phyloP scores from a whole-genome alignment of 53 echinoderm and acorn worm species.

The Glandiceps talaboti region DNA sequence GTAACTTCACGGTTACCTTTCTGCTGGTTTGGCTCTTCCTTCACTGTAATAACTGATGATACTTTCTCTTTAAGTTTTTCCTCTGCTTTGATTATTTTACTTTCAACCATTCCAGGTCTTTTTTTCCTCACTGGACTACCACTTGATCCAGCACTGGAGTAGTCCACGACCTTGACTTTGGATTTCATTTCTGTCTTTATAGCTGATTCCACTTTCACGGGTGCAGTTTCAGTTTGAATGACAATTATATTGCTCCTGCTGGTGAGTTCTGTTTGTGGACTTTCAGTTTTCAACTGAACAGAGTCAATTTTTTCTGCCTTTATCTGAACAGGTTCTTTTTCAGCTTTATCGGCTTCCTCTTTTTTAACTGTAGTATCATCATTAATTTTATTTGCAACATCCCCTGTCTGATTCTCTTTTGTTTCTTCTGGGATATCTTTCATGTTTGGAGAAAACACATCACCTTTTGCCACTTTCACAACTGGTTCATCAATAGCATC shows the following conservation, averaged over 20 bases:
- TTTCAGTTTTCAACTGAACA: slow-evolving; percentile 7
- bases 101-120: not conserved
- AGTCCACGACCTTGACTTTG: slow-evolving; percentile 78
- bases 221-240: not conserved
- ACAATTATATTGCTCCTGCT: slow-evolving; percentile 4
- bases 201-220: not conserved
- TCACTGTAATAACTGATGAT: slow-evolving; percentile 22
- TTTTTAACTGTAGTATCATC: slow-evolving; percentile 38
- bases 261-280: slow-evolving; percentile 16
- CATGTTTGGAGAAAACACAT: not conserved
- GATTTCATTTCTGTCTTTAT: slow-evolving; percentile 55
- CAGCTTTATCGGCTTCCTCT: not conserved
- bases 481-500: slow-evolving; percentile 9
- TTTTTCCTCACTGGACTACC: slow-evolving; percentile 27
- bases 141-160: slow-evolving; percentile 70
- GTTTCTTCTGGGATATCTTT: not conserved
- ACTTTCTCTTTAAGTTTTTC: slow-evolving; percentile 34
- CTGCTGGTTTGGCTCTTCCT: slow-evolving; percentile 15
- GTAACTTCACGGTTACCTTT: not conserved
- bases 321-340: slow-evolving; percentile 14
- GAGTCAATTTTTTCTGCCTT: slow-evolving; percentile 9
- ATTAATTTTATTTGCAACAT: slow-evolving; percentile 32
- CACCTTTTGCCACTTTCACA: not conserved
- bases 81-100: not conserved
- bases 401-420: slow-evolving; percentile 34